Evolutionary conservation across 2,888 invertebrate species (phyloP).

Genomic region (Drosophila silvestris): DNA sequence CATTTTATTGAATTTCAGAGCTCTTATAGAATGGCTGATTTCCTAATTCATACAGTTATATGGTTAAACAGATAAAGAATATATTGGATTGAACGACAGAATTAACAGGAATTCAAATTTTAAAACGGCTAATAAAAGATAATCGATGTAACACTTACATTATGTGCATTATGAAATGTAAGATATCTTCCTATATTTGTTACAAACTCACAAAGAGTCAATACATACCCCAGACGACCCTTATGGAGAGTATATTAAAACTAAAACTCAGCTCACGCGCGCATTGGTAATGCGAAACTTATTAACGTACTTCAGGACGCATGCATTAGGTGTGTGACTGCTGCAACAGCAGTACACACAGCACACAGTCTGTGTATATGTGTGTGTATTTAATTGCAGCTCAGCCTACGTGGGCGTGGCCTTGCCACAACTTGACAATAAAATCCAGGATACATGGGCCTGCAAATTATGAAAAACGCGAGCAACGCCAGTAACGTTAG

Average conservation of each 20-base stretch:
- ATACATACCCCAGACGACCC: not conserved
- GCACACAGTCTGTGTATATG: slow-evolving; percentile 2
- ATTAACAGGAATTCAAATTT: not conserved
- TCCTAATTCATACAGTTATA: not conserved
- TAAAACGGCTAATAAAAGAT: not conserved
- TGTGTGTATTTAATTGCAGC: slow-evolving; percentile 60
- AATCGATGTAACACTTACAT: not conserved
- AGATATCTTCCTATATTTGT: not conserved
- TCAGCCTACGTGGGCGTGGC: slow-evolving; percentile 49
- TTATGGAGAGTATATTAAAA: slow-evolving; percentile 4
- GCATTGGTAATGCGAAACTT: slow-evolving; percentile 71
- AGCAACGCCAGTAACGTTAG: slow-evolving; percentile 46
- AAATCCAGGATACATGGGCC: slow-evolving; percentile 58
- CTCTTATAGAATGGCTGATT: not conserved
- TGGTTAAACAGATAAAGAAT: not conserved
- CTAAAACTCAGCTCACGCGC: slow-evolving; percentile 37
- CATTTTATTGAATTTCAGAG: not conserved
- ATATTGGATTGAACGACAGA: not conserved
- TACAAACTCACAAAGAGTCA: not conserved
- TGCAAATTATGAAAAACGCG: slow-evolving; percentile 65
- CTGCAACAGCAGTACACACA: slow-evolving; percentile 3
- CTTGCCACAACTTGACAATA: slow-evolving; percentile 74
- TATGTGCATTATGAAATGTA: not conserved
- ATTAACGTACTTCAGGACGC: slow-evolving; percentile 75
- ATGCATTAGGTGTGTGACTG: slow-evolving; percentile 61